Base-by-base conservation (phyloP, 1,140 invertebrate species). In the Calliphora vicina region DNA sequence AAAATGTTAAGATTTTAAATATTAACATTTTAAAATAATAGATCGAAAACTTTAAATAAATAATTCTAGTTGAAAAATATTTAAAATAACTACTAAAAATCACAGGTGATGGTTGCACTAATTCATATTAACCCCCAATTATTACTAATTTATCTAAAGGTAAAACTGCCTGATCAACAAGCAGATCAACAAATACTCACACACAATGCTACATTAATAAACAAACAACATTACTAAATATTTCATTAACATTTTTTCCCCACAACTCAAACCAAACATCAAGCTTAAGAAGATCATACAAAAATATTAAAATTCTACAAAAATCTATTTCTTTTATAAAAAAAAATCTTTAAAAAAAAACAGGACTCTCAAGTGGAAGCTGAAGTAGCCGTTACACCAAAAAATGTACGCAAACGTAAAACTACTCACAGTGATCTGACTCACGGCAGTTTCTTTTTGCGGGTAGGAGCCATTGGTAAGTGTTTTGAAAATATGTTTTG, bases 391-490 rank as follows among this genome's bases (percentile, higher is more conserved):
- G 89, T 90, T 45, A 93, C 94, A 45, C 93, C 93, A 23, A 92
- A 94, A 87, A 92, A 93, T 85, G 89, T 93, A 67, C 93, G 96
- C 82, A 96, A 96, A 89, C 93, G 96, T 84, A 97, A 98, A 91
- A 98, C 96, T 43, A 96, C 96, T 2, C 97, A 98, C 88, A 97
- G 97, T 89, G 96, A 97, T 88, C 95, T 96, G 85, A 97, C 96
- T 86, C 97, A 98, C 89, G 98, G 98, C 83, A 99, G 97, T 87
- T 98, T 99, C 91, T 99, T 99, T 91, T 93, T 99, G 5, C 93
- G 98, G 86, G 97, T 99, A 86, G 98, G 98, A 84, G 97, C 97
- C 83, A 97, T 99, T 86, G 97, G 97, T 99, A 92, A 92, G 92
- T 85, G 1, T 20, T 43, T 80, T 50, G 1, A 43, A 42, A 61